Percentiles rank a stretch among this genome's conserved stretches.
phyloP scores from a whole-genome alignment of 2,888 invertebrate species.

The Tetranychus piercei region DNA sequence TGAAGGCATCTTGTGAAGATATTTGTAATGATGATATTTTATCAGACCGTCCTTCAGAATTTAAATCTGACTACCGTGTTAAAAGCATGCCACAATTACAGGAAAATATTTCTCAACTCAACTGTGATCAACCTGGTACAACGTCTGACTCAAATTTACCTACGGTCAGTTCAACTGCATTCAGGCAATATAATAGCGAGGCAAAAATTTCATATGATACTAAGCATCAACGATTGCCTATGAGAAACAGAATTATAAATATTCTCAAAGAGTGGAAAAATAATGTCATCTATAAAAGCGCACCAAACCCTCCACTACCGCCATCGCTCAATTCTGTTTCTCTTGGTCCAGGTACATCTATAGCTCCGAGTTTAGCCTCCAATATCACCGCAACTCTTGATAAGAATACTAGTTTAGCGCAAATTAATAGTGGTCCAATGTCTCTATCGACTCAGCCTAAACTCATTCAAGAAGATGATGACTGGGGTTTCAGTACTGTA shows the following conservation, averaged over 20 bases:
- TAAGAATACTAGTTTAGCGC: not conserved
- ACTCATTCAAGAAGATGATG: not conserved
- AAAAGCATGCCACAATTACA: conserved; percentile 20
- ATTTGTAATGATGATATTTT: not conserved
- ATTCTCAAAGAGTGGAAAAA: conserved; percentile 20
- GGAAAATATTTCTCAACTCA: not conserved
- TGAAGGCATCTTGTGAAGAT: not conserved
- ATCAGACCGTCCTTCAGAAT: not conserved
- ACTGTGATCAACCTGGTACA: not conserved
- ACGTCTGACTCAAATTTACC: not conserved
- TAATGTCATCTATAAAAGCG: conserved; percentile 14
- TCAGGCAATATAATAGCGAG: not conserved
- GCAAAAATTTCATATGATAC: not conserved
- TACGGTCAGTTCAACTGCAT: not conserved
- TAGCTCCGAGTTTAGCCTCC: not conserved
- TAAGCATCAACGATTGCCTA: conserved; percentile 7
- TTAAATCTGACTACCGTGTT: not conserved
- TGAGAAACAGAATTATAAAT: conserved; percentile 20
- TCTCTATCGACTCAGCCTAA: not conserved
- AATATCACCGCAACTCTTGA: not conserved
- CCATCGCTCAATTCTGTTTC: not conserved
- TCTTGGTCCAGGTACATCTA: not conserved
- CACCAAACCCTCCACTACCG: not conserved
- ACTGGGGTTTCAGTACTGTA: not conserved
- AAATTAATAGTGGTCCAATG: not conserved